Evolutionary conservation across 1,140 invertebrate genomes (phyloP).

Genomic region (Drosophila gunungcola): DNA sequence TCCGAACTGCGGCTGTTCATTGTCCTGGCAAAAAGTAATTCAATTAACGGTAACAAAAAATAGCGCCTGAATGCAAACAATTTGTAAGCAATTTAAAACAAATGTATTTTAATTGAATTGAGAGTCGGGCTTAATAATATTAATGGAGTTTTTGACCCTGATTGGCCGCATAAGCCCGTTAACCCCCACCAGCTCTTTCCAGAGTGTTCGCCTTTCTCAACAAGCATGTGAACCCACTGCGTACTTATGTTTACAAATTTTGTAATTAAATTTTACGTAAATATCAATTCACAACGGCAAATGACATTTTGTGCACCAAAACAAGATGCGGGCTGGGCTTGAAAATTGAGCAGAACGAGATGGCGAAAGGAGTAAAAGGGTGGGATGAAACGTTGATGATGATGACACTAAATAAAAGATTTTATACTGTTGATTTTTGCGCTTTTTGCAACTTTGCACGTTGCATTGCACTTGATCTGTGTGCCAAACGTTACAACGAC

Average conservation of each 20-base stretch:
- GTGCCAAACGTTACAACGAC: slow-evolving; percentile 80
- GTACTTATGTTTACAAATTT: slow-evolving; percentile 60
- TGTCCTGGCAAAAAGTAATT: slow-evolving; percentile 64
- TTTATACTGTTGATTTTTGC: slow-evolving; percentile 83
- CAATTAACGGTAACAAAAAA: slow-evolving; percentile 59
- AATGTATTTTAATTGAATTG: slow-evolving; percentile 72
- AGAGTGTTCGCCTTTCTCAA: neutral
- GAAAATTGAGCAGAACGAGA: slow-evolving; percentile 51
- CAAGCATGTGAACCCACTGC: slow-evolving; percentile 8
- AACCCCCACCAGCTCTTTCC: slow-evolving; percentile 6
- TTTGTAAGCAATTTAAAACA: slow-evolving; percentile 71
- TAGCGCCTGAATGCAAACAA: slow-evolving; percentile 49
- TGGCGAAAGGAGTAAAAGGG: slow-evolving; percentile 12
- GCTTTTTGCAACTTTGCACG: slow-evolving; percentile 82
- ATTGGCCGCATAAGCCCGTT: slow-evolving; percentile 23
- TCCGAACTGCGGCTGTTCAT: slow-evolving; percentile 34
- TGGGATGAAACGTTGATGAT: slow-evolving; percentile 54
- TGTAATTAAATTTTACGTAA: slow-evolving; percentile 77
- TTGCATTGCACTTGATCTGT: slow-evolving; percentile 83
- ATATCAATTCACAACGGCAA: slow-evolving; percentile 63
- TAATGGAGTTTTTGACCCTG: slow-evolving; percentile 52
- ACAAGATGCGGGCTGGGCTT: slow-evolving; percentile 33
- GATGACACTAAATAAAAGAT: slow-evolving; percentile 84
- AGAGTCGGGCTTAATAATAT: slow-evolving; percentile 54
- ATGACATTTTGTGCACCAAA: slow-evolving; percentile 42